Evolutionary conservation across 2,888 invertebrate genomes (phyloP), one percentile per base, ranked within the genome.

Genomic region (Chrysina gloriosa): DNA sequence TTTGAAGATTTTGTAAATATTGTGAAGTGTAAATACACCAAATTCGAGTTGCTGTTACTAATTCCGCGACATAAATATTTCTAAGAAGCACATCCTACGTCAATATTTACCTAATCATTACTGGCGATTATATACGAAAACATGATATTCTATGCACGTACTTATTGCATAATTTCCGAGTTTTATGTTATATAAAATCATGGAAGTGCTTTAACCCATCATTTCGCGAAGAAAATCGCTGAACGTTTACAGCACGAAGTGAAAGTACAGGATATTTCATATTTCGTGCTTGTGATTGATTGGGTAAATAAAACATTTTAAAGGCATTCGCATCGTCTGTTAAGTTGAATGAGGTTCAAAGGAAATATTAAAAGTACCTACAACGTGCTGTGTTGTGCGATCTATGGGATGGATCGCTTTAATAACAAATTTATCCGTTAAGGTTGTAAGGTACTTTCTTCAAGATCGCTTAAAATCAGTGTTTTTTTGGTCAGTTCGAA

Each of bases 51-150:
- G 14, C 7, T 16, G 27, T 27, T 50, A 29, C 47, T 23, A 14
- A 27, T 50, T 50, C 14, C 27, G 27, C 29, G 16, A 29, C 21
- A 14, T 50, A 50, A 50, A 29, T 50, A 29, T 27, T 50, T 50
- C 27, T 14, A 14, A 27, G 11, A 21, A 29, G 21, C 29, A 14
- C 29, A 27, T 47, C 9, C 47, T n/a, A 3, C 47, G 23, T 47
- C 23, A 47, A 47, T 47, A 47, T 50, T 50, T 50, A 50, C 27
- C 27, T 6, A 50, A 50, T 50, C 29, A 50, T 27, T 14, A 27
- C 27, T 29, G 7, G 29, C 50, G 27, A 16, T 16, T 50, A 14
- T 11, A 16, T 27, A 14, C 5, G 50, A 16, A 50, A 27, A 50
- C 14, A 29, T 7, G 50, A 14, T 50, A 27, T n/a, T n/a, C 27